Evolutionary conservation across 2,113 vertebrate genomes (phyloP), one percentile per base, ranked within the genome.

Genomic region (Embiotoca jacksoni): DNA sequence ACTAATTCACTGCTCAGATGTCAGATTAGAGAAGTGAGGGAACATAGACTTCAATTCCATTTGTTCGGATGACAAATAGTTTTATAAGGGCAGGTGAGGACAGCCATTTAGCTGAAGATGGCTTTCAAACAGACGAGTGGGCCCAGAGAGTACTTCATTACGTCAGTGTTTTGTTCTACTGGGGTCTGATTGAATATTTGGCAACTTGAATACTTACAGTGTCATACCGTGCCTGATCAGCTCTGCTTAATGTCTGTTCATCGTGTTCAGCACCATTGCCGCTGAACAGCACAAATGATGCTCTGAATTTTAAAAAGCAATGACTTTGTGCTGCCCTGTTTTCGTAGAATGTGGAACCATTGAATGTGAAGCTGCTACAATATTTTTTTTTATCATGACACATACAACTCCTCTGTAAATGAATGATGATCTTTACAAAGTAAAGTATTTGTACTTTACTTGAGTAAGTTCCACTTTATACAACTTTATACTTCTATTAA

Each of bases 111-210:
- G 55, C 50, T 72, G 69, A 68, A 64, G 66, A 69, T 35, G 15
- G 47, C 44, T 85, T 79, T 85, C 46, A 78, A 78, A 81, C 13
- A 36, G 62, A 76, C 7, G 31, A 36, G 52, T 65, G 30, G 62
- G 61, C 58, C 62, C 70, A 60, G 61, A 82, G 66, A 81, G 59
- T 37, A 50, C 60, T 84, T 84, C 62, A 80, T 84, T 77, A 80
- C 57, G 65, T 58, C 32, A 7, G 7, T 39, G 33, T 67, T 63
- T 73, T 66, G 56, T 66, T 63, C 44, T 35, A 6, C 47, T 36
- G n/a, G 39, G 23, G 53, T 60, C 70, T 79, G 60, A 73, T 33
- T 59, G 62, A 64, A 66, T 63, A 58, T 78, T 68, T 77, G 56
- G 8, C 52, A 71, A 75, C 76, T 72, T 52, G 7, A 65, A 59